A percentile compares a stretch with the other conserved stretches of the same genome.
Conservation (phyloP, 2,113 vertebrate genomes). For the Corythornis vintsioides region DNA sequence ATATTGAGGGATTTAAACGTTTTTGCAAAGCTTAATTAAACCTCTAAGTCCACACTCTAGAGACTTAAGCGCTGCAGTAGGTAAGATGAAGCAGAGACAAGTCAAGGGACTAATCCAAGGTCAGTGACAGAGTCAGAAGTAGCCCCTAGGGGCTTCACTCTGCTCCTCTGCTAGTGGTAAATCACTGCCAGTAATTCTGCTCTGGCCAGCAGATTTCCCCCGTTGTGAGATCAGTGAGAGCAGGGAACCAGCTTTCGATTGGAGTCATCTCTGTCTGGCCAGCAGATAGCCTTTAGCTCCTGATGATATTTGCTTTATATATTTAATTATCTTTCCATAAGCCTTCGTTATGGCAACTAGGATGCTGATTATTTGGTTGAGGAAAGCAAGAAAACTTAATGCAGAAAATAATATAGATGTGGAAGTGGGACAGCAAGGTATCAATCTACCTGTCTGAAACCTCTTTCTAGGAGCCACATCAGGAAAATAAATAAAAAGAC, state of each 20-base stretch:
- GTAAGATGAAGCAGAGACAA: constrained; percentile 34
- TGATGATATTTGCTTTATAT: background rate
- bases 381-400: background rate
- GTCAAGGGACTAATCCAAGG: constrained; percentile 47
- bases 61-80: background rate
- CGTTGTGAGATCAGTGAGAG: background rate
- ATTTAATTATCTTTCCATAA: constrained; percentile 1
- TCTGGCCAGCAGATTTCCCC: background rate
- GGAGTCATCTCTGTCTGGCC: background rate
- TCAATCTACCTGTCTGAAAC: background rate
- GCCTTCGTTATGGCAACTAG: background rate
- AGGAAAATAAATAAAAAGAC: background rate
- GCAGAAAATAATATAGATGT: background rate
- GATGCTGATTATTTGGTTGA: background rate
- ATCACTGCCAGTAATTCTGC: constrained; percentile 33
- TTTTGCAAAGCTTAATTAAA: constrained; percentile 14
- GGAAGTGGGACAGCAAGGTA: background rate
- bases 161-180: background rate
- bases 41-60: background rate
- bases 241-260: background rate
- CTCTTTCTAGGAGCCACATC: background rate
- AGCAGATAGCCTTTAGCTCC: background rate
- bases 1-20: background rate
- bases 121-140: background rate
- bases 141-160: background rate